Evolutionary conservation across 2,797 vertebrate species (phyloP), one percentile per base, ranked within the genome.

Genomic region (Pseudocheirus occidentalis): DNA sequence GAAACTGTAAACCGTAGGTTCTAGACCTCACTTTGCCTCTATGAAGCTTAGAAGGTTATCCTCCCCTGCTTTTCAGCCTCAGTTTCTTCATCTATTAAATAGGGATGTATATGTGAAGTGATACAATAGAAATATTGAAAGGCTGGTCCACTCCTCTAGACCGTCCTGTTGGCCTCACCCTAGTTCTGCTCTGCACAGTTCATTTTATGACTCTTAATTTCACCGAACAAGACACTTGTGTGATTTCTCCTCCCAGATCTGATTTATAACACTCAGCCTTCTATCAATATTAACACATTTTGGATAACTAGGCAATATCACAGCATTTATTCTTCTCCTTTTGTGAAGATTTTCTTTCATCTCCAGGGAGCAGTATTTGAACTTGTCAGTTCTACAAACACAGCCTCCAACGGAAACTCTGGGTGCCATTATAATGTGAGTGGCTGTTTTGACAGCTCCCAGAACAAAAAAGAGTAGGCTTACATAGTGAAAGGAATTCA

Each of bases 201-300:
- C 40, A 92, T 94, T 95, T 93, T 96, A 92, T n/a, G 90, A 91
- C 14, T 87, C 73, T 87, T 16, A 93, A 59, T 5, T 5, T 62
- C 52, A 87, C 53, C 40, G 14, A 95, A 55, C 58, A 57, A 40
- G 55, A 50, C 58, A 92, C 46, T 97, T 97, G 94, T 92, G 81
- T 66, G 92, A 56, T 95, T 98, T 97, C 94, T 93, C 52, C 92
- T 95, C 53, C 93, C 91, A 92, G 18, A 62, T 97, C 95, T 91
- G 31, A 55, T 97, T 98, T 94, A 2, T 90, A 93, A 92, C 91
- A 12, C 89, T 92, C 27, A 92, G 3, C 24, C 0, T 81, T 97
- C 29, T 53, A 94, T 94, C 95, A 95, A 66, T 96, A 97, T 96
- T 97, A 94, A 66, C n/a, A 94, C 27, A 56, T 96, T 98, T 96